Conservation (phyloP, 1,140 invertebrate species). For the Drosophila truncata region DNA sequence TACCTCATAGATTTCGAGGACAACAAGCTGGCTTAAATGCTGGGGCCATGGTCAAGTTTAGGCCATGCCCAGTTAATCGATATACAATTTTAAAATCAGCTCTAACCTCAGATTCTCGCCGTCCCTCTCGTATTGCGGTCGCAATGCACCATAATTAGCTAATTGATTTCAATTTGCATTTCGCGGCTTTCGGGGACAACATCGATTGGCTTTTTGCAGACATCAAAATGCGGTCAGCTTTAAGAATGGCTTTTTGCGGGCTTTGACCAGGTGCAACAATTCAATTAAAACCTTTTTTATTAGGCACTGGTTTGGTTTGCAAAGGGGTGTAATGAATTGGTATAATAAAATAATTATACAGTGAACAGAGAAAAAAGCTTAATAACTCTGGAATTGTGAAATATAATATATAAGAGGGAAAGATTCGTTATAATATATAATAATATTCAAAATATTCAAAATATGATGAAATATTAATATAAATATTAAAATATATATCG, state of each 20-base stretch:
- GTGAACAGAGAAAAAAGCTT: neutral
- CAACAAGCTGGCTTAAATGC: neutral
- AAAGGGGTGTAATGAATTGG: neutral
- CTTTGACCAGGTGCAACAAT: slow-evolving; percentile 23
- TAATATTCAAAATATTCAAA: neutral
- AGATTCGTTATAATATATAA: neutral
- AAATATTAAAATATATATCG: no score
- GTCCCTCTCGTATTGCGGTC: slow-evolving; percentile 37
- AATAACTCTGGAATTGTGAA: neutral
- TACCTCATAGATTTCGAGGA: slow-evolving; percentile 14
- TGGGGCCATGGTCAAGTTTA: slow-evolving; percentile 1
- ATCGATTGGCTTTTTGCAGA: slow-evolving; percentile 52
- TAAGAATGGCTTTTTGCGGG: slow-evolving; percentile 63
- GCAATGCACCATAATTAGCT: slow-evolving; percentile 68
- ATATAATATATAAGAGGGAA: neutral
- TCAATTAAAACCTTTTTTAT: slow-evolving; percentile 8
- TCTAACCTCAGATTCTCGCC: slow-evolving; percentile 20
- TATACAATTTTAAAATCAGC: slow-evolving; percentile 29
- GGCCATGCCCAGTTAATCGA: slow-evolving; percentile 16
- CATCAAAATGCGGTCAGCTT: slow-evolving; percentile 66
- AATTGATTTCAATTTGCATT: slow-evolving; percentile 74
- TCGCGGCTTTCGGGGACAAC: slow-evolving; percentile 58
- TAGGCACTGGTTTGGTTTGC: neutral
- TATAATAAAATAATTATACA: neutral
- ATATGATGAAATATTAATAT: neutral